These are phyloP conservation scores for Gortyna flavago DNA, from an alignment of 2,888 invertebrate species.

Conservation along the genomic window DNA sequence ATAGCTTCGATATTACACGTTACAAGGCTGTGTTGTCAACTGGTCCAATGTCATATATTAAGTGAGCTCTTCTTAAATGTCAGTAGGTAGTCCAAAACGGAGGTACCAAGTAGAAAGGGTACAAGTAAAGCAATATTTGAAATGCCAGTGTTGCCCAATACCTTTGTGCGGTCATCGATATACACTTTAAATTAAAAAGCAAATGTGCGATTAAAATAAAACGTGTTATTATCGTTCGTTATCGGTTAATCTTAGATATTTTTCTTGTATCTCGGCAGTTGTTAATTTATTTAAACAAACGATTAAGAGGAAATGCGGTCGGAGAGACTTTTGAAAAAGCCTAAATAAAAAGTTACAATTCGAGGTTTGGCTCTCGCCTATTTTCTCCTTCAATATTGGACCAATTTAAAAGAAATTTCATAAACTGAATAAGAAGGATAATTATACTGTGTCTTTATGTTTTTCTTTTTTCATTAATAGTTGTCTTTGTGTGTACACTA, in stretches of 20 bases:
- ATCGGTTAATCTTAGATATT: slow-evolving; percentile 27
- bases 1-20: slow-evolving; percentile 73
- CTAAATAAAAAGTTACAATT: no score
- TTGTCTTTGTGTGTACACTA: no score
- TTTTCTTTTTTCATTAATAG: no score
- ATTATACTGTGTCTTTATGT: no score
- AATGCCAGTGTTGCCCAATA: slow-evolving; percentile 73
- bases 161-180: slow-evolving; percentile 64
- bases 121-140: slow-evolving; percentile 69
- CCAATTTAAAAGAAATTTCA: no score
- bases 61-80: slow-evolving; percentile 82
- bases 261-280: slow-evolving; percentile 12
- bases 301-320: slow-evolving; percentile 9
- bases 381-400: no score
- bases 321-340: no score
- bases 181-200: slow-evolving; percentile 42
- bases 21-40: slow-evolving; percentile 77
- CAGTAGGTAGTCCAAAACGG: slow-evolving; percentile 76
- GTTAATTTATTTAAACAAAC: slow-evolving; percentile 42
- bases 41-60: slow-evolving; percentile 81
- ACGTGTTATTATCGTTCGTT: slow-evolving; percentile 33
- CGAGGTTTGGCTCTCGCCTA: no score
- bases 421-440: no score
- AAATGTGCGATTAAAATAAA: slow-evolving; percentile 52
- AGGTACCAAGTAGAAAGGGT: slow-evolving; percentile 71